Base-by-base conservation (phyloP, 1,140 invertebrate species). In the Pemphigus obesinymphae region DNA sequence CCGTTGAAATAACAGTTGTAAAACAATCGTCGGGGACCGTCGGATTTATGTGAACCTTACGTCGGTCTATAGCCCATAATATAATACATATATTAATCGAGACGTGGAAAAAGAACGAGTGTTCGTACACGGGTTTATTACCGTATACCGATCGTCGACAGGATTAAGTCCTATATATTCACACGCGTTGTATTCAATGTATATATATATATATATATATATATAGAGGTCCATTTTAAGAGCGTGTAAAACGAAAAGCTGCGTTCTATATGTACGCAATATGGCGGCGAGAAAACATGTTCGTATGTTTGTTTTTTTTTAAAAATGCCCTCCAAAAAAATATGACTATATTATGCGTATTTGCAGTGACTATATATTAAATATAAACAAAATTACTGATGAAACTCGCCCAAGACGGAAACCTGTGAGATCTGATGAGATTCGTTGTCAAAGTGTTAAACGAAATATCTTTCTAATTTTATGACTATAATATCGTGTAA, bases 1-100 rank as follows among this genome's bases (percentile, higher is more conserved):
- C n/a, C 23, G 70, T 29, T 73, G 70, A 73, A 73, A 48, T 29
- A 48, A 48, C 13, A 48, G 43, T 29, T 48, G 70, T 73, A 73
- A 73, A 73, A 48, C 43, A 8, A 48, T 73, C 70, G 43, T 73
- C 70, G 26, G 17, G 37, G 26, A 10, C 20, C 23, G 23, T 73
- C 23, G 70, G 26, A 29, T 73, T 73, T 48, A 48, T 73, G 40
- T 15, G 70, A 73, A 48, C 70, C 70, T 48, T 26, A 15, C 31
- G 15, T 8, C 29, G 29, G 61, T 26, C 7, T 26, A 37, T 7
- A 37, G 8, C 10, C n/a, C 63, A 20, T 66, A 4, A n/a, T 5
- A 8, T 20, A 23, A 26, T 63, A 63, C 1, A 34, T 61, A 34
- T 11, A 43, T 43, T 31, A 17, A 26, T 72, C 20, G 40, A 70